Evolutionary conservation across 2,113 vertebrate species (phyloP).

Genomic region (Rhynchopsitta pachyrhyncha): DNA sequence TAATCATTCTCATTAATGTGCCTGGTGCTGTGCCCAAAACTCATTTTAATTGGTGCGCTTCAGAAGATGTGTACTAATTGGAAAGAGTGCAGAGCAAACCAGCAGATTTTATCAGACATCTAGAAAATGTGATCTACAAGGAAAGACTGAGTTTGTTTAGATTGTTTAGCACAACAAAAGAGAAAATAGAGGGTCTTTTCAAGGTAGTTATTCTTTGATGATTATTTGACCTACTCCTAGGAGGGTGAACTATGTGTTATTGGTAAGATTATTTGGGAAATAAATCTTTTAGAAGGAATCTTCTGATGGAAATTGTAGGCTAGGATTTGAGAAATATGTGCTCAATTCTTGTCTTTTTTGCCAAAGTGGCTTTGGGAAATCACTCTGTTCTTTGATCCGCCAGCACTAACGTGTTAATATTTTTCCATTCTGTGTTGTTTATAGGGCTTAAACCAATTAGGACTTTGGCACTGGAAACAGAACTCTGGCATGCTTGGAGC

Average conservation of each 20-base stretch:
- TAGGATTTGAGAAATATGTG: not conserved
- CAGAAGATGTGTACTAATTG: slow-evolving; percentile 31
- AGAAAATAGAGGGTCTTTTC: not conserved
- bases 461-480: slow-evolving; percentile 16
- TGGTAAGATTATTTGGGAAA: not conserved
- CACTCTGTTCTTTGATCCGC: not conserved
- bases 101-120: slow-evolving; percentile 30
- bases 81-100: slow-evolving; percentile 26
- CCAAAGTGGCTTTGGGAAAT: not conserved
- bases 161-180: not conserved
- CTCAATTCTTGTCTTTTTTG: not conserved
- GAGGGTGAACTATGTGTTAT: not conserved
- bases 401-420: slow-evolving; percentile 40
- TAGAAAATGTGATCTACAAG: slow-evolving; percentile 21
- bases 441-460: slow-evolving; percentile 46
- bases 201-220: not conserved
- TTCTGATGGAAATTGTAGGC: not conserved
- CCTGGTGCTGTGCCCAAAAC: slow-evolving; percentile 43
- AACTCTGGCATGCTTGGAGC: not conserved
- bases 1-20: slow-evolving; percentile 28
- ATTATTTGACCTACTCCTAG: not conserved
- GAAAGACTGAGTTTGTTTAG: not conserved
- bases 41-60: slow-evolving; percentile 53
- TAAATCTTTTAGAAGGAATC: not conserved
- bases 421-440: slow-evolving; percentile 44